phyloP scores from a whole-genome alignment of 2,888 invertebrate genomes.

The Pammene fasciana region DNA sequence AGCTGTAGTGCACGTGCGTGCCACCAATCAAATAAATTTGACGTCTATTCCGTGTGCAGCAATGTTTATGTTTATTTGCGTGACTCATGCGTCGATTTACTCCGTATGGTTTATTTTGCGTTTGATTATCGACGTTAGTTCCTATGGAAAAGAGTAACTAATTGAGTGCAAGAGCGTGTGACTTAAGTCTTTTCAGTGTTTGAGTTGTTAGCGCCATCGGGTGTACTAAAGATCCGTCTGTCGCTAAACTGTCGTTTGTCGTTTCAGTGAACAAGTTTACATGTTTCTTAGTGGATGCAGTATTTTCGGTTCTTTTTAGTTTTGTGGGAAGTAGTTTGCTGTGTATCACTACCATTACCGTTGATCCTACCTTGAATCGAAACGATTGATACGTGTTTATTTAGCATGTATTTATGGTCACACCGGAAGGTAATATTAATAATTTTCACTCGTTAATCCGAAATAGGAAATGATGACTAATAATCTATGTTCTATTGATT shows the following conservation, averaged over 20 bases:
- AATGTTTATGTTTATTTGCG: slow-evolving; percentile 50
- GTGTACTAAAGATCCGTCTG: slow-evolving; percentile 34
- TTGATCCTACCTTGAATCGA: not conserved
- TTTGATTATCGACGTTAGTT: not conserved
- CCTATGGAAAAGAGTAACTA: not conserved
- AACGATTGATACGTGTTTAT: slow-evolving; percentile 9
- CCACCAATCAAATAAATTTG: slow-evolving; percentile 45
- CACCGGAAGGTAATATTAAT: slow-evolving; percentile 23
- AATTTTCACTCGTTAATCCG: slow-evolving; percentile 33
- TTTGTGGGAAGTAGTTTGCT: not conserved
- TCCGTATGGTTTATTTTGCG: not conserved
- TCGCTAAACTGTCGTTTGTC: slow-evolving; percentile 39
- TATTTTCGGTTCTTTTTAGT: not conserved
- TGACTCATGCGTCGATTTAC: slow-evolving; percentile 43
- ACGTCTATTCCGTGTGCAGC: slow-evolving; percentile 50
- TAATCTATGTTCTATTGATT: slow-evolving; percentile 17
- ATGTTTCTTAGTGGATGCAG: too few relatives aligned
- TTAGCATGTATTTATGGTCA: slow-evolving; percentile 23
- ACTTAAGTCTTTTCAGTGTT: slow-evolving; percentile 21
- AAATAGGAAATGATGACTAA: slow-evolving; percentile 10
- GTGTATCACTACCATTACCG: not conserved
- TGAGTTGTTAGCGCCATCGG: slow-evolving; percentile 3
- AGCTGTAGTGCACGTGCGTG: slow-evolving; percentile 46
- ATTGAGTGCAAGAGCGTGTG: slow-evolving; percentile 1
- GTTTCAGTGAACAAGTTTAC: not conserved